Conservation (phyloP, 2,888 invertebrate genomes). For the Troglohyphantes excavatus region DNA sequence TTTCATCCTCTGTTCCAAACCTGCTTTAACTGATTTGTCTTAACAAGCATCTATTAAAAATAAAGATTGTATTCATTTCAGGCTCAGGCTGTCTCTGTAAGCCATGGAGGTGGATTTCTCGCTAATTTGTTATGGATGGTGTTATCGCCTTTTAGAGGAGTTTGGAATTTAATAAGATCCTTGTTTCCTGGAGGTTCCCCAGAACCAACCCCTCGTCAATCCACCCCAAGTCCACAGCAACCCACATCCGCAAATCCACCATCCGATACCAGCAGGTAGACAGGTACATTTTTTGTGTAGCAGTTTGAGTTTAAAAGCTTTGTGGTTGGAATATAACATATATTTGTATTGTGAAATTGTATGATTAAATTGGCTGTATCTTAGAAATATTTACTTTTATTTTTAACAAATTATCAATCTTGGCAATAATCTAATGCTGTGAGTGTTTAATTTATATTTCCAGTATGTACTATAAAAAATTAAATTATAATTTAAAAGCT, state of each 20-base stretch:
- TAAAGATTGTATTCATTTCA: neutral
- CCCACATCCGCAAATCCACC: neutral
- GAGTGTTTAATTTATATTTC: too few species aligned
- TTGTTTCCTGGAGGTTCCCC: constrained; percentile 36
- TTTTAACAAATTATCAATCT: too few species aligned
- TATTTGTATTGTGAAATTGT: too few species aligned
- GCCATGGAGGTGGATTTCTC: constrained; percentile 18
- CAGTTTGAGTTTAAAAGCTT: neutral
- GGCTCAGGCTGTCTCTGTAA: constrained; percentile 47
- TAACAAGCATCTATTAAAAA: neutral
- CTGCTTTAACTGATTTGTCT: too few species aligned
- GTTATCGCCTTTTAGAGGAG: constrained; percentile 41
- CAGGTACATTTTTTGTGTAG: neutral
- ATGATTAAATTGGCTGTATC: too few species aligned
- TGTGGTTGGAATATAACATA: too few species aligned
- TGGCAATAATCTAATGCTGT: too few species aligned
- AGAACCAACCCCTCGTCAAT: neutral
- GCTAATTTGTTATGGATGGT: constrained; percentile 60
- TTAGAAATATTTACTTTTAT: too few species aligned
- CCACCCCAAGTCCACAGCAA: neutral
- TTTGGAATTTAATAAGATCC: constrained; percentile 58
- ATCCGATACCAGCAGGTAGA: constrained; percentile 18
- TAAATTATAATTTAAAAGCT: too few species aligned
- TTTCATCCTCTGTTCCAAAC: too few species aligned
- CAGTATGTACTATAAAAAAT: too few species aligned